Conservation (phyloP, 2,113 vertebrate species). For the Pachycephala philippinensis region DNA sequence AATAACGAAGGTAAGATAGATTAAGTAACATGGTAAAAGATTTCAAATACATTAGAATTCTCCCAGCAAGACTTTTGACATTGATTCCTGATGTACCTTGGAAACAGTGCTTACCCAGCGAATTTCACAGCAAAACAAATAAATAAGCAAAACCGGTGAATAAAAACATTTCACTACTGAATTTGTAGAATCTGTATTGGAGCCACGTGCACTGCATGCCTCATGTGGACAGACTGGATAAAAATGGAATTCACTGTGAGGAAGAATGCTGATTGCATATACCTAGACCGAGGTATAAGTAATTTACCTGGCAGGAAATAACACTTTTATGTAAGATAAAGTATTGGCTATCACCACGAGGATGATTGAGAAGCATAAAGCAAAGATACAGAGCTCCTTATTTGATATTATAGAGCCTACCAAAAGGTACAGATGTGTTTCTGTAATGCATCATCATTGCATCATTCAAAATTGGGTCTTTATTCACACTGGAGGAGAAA, state of each 20-base stretch:
- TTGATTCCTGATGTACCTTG: background rate
- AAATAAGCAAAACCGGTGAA: background rate
- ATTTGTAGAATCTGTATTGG: background rate
- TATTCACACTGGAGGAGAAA: background rate
- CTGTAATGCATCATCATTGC: background rate
- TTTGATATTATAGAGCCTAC: background rate
- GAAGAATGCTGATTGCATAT: background rate
- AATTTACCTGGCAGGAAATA: background rate
- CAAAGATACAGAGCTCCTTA: background rate
- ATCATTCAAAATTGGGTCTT: background rate
- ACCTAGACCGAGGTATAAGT: background rate
- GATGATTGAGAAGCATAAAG: background rate
- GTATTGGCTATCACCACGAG: background rate
- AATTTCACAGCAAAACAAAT: background rate
- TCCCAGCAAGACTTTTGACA: background rate
- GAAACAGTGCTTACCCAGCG: background rate
- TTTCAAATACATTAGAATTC: background rate
- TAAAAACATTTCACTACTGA: background rate
- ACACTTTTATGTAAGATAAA: background rate
- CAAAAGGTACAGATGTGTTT: background rate
- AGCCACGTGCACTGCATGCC: background rate
- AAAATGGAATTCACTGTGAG: background rate
- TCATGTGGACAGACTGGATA: background rate
- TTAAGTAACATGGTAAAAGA: background rate
- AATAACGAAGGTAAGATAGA: background rate